Percentiles rank a stretch among this genome's conserved stretches.
Evolutionary conservation across 1,140 invertebrate species (phyloP).

Genomic region (Drosophila asahinai): DNA sequence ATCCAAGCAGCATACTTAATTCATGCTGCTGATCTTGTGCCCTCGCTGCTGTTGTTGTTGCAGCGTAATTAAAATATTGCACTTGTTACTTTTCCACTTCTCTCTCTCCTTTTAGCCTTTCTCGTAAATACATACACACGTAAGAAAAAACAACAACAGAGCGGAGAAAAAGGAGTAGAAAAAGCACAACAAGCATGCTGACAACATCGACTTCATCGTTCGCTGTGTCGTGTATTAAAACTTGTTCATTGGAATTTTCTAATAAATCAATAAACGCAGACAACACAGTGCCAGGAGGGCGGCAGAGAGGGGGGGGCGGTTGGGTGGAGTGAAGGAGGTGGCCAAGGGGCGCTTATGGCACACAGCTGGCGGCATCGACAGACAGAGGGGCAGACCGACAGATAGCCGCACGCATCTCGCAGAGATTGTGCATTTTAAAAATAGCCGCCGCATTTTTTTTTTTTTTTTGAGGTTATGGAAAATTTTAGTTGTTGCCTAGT

Average conservation of each 20-base stretch:
- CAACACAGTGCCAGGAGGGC: conserved; percentile 63
- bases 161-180: conserved; percentile 31
- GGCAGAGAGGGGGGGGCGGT: conserved; percentile 5
- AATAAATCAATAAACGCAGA: conserved; percentile 84
- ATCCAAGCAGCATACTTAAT: conserved; percentile 47
- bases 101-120: conserved; percentile 24
- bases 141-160: conserved; percentile 26
- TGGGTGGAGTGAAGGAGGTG: background rate
- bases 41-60: conserved; percentile 34
- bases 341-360: conserved; percentile 44
- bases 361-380: conserved; percentile 71
- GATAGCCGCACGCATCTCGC: conserved; percentile 57
- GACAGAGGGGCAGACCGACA: conserved; percentile 39
- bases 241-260: conserved; percentile 84
- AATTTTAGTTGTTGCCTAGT: conserved; percentile 58
- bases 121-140: background rate
- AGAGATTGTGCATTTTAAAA: conserved; percentile 79
- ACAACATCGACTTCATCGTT: conserved; percentile 56
- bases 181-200: conserved; percentile 55
- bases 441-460: conserved; percentile 59
- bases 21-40: conserved; percentile 46
- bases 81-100: conserved; percentile 70
- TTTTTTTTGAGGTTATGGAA: conserved; percentile 73
- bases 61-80: conserved; percentile 83
- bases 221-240: conserved; percentile 80